Evolutionary conservation across 1,140 invertebrate species (phyloP), one percentile per base, ranked within the genome.

Genomic region (Eufriesea mexicana): DNA sequence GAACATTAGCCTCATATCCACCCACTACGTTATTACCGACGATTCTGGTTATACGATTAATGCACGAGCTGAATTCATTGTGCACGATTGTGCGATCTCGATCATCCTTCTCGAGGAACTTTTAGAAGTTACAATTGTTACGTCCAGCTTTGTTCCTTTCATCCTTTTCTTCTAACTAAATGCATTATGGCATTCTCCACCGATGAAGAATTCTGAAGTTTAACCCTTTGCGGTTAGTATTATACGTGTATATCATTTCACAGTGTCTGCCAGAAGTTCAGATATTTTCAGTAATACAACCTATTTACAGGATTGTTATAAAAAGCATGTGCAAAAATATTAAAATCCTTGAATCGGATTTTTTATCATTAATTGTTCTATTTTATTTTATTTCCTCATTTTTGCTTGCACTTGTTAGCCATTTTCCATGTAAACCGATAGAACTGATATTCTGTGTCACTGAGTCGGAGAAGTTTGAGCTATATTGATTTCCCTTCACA

Each of bases 11-110:
- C 75, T 78, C 49, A 70, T 79, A 55, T 79, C 68, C 51, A 71
- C 68, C 68, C 57, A 84, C 67, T 16, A 49, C 80, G 49, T 75
- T 82, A 82, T 75, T 76, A 71, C 54, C 81, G 66, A 67, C 35
- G 68, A 79, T 28, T 84, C n/a, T 6, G 57, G 28, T 83, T 72
- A 72, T 64, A 79, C 57, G 82, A 79, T 79, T 79, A 84, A 84
- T 79, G 54, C 49, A 49, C 67, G 10, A 70, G 49, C 25, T 72
- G 59, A 79, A 76, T 84, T 79, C 75, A 78, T 83, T 20, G 28
- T 23, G n/a, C 45, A 5, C 62, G 73, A 82, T 76, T 59, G 73
- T 77, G n/a, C 16, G 35, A 66, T 54, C 28, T 42, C 16, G 10
- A 57, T 28, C 62, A 28, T 76, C 25, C 18, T 79, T 35, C 25